Percentiles rank a stretch among this genome's conserved stretches.
Evolutionary conservation across 2,888 invertebrate genomes (phyloP).

Genomic region (Himalopsyche kuldschensis): DNA sequence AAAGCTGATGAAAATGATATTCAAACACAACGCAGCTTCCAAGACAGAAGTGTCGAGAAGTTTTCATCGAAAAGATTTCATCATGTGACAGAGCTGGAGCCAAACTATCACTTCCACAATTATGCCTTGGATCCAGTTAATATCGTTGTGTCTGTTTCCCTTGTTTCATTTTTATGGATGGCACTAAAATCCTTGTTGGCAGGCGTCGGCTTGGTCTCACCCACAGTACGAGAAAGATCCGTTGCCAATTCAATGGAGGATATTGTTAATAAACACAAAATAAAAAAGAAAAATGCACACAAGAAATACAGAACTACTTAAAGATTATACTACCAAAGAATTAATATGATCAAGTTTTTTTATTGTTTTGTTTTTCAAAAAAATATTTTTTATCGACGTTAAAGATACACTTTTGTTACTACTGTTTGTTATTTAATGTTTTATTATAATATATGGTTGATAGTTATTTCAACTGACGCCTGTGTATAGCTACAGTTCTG

Average conservation of each 20-base stretch:
- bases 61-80: slow-evolving; percentile 10
- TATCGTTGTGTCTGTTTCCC: slow-evolving; percentile 55
- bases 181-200: slow-evolving; percentile 52
- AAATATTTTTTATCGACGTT: too few species aligned
- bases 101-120: slow-evolving; percentile 54
- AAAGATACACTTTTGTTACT: too few species aligned
- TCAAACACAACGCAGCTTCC: not conserved
- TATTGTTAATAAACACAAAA: not conserved
- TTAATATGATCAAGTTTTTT: too few species aligned
- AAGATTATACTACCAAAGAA: not conserved
- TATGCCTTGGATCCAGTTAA: slow-evolving; percentile 59
- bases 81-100: not conserved
- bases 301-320: not conserved
- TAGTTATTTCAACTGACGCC: too few species aligned
- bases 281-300: not conserved
- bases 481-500: too few species aligned
- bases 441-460: too few species aligned
- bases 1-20: not conserved
- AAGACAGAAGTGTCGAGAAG: not conserved
- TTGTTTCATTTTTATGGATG: slow-evolving; percentile 55
- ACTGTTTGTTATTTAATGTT: too few species aligned
- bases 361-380: too few species aligned
- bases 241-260: not conserved
- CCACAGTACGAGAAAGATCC: slow-evolving; percentile 13
- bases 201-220: slow-evolving; percentile 14